Evolutionary conservation across 1,140 invertebrate species (phyloP).

Genomic region (Notospermus geniculatus): DNA sequence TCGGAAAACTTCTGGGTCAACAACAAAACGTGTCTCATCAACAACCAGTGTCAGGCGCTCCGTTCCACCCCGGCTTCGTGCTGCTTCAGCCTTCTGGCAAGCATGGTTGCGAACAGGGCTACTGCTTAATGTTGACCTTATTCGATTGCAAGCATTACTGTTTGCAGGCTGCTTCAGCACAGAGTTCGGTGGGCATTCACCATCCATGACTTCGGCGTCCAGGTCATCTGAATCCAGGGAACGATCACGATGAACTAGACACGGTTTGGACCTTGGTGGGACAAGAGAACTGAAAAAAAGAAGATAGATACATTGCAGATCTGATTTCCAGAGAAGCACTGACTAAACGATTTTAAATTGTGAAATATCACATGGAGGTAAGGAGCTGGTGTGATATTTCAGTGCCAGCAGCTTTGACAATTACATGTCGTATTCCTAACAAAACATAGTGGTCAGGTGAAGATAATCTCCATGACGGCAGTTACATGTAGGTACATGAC

Average conservation of each 20-base stretch:
- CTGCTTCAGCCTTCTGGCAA: constrained; percentile 13
- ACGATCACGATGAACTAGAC: constrained; percentile 66
- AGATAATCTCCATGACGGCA: not conserved
- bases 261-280: constrained; percentile 70
- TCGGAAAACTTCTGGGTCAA: constrained; percentile 87
- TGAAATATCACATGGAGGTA: too few species aligned
- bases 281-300: constrained; percentile 42
- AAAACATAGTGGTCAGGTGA: not conserved
- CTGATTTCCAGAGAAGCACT: constrained; percentile 2
- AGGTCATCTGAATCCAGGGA: constrained; percentile 45
- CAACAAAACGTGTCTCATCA: constrained; percentile 87
- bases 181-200: constrained; percentile 38
- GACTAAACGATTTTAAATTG: too few species aligned
- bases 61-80: constrained; percentile 21
- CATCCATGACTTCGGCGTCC: constrained; percentile 54
- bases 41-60: constrained; percentile 78
- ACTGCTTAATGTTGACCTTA: not conserved
- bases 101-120: constrained; percentile 12
- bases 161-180: not conserved
- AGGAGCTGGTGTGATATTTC: too few species aligned
- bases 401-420: too few species aligned
- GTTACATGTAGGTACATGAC: too few species aligned
- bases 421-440: constrained; percentile 8
- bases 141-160: constrained; percentile 51
- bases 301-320: constrained; percentile 11